Percentiles rank a stretch among this genome's conserved stretches.
Conservation (phyloP, 2,797 vertebrate genomes). For the Pantherophis alleghaniensis region DNA sequence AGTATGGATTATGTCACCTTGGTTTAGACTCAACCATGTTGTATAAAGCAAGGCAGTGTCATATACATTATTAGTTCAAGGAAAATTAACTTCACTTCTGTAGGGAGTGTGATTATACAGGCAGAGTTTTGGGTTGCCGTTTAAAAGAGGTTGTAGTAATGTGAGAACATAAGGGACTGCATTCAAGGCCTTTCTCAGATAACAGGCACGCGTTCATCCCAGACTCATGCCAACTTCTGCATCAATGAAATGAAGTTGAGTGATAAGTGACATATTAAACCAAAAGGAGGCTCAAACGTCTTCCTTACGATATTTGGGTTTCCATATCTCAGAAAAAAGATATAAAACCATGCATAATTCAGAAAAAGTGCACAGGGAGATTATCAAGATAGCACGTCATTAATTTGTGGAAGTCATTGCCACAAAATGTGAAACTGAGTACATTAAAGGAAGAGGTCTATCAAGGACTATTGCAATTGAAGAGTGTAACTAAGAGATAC, state of each 20-base stretch:
- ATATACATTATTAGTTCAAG: background rate
- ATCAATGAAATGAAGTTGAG: background rate
- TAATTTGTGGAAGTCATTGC: background rate
- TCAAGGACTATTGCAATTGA: background rate
- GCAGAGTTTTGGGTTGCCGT: background rate
- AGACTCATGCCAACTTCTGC: background rate
- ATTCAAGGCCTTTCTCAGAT: background rate
- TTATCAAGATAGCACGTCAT: background rate
- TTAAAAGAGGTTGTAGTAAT: background rate
- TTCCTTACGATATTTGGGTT: background rate
- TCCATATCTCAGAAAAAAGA: background rate
- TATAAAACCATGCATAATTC: background rate
- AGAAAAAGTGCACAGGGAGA: background rate
- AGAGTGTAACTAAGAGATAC: background rate
- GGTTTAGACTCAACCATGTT: background rate
- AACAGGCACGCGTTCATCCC: background rate
- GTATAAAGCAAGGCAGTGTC: background rate
- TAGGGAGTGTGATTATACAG: background rate
- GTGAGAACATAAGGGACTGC: background rate
- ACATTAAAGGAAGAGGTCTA: background rate
- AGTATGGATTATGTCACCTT: background rate
- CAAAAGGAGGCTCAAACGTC: background rate
- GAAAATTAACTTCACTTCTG: background rate
- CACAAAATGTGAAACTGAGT: background rate
- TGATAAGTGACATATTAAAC: background rate